phyloP scores from a whole-genome alignment of 2,797 vertebrate genomes.

The Clarias platycephalus region DNA sequence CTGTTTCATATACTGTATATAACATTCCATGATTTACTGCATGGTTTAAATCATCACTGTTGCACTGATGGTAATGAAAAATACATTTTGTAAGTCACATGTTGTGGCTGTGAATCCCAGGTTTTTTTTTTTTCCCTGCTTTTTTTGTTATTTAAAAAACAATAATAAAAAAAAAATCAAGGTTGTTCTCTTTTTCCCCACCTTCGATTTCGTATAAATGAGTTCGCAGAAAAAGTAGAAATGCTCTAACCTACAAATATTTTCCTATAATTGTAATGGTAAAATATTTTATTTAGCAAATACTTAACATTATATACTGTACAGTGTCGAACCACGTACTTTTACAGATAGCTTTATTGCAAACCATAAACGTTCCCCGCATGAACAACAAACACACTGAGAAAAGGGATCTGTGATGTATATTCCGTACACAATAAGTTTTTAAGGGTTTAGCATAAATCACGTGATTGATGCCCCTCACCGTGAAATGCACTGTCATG shows the following conservation, averaged over 20 bases:
- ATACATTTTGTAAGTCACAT: too few relatives aligned
- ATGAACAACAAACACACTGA: neutral
- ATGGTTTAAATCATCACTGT: too few relatives aligned
- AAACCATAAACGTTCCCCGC: neutral
- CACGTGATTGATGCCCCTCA: neutral
- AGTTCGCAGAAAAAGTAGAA: neutral
- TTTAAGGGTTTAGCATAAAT: slow-evolving; percentile 3
- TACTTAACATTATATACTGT: neutral
- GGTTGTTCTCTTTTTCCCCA: neutral
- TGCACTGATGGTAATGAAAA: too few relatives aligned
- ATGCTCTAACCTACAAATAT: neutral
- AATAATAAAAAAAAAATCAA: neutral
- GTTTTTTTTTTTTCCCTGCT: too few relatives aligned
- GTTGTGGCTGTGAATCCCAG: too few relatives aligned
- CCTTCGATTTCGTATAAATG: neutral
- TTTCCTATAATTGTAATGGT: too few relatives aligned
- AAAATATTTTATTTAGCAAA: neutral
- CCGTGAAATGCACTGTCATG: neutral
- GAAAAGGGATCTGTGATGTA: too few relatives aligned
- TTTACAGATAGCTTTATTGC: neutral
- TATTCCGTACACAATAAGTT: neutral
- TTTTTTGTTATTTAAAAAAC: neutral
- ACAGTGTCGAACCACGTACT: neutral
- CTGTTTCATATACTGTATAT: too few relatives aligned
- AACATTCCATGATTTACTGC: too few relatives aligned